Conservation (phyloP, 2,888 invertebrate species). For the Nephrocerus scutellatus region DNA sequence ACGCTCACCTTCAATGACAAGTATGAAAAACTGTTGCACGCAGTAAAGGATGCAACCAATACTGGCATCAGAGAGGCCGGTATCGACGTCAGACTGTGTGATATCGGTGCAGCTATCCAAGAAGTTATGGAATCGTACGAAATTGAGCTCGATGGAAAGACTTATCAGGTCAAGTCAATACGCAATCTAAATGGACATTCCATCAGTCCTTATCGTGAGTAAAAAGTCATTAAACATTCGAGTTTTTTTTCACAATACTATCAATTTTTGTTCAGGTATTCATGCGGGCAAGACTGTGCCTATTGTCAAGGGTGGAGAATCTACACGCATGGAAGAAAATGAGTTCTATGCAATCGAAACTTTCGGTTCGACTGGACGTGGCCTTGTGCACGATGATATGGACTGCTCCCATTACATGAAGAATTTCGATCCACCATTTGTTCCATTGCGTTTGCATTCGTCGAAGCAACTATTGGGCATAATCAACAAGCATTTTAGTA, state of each 20-base stretch:
- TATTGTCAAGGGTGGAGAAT: constrained; percentile 97
- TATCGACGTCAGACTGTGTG: constrained; percentile 95
- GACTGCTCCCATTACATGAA: constrained; percentile 99
- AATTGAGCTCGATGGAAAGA: constrained; percentile 92
- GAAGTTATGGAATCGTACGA: constrained; percentile 99
- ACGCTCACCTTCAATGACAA: constrained; percentile 94
- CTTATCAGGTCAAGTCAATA: constrained; percentile 94
- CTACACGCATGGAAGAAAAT: constrained; percentile 97
- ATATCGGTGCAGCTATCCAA: constrained; percentile 93
- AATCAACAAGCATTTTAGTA: constrained; percentile 96
- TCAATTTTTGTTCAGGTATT: constrained; percentile 53
- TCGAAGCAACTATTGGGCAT: constrained; percentile 85
- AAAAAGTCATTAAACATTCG: too few species aligned
- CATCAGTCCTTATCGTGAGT: constrained; percentile 94
- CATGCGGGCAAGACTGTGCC: constrained; percentile 98
- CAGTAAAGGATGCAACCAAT: constrained; percentile 96
- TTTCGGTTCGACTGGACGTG: constrained; percentile 94
- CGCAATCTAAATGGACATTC: constrained; percentile 98
- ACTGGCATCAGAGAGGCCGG: constrained; percentile 94
- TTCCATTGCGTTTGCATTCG: constrained; percentile 85
- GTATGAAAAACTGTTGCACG: constrained; percentile 88
- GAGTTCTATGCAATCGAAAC: constrained; percentile 99
- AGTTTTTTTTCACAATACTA: constrained; percentile 12
- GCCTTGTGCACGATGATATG: constrained; percentile 96
- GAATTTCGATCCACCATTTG: constrained; percentile 87